These are phyloP conservation scores for Urocitellus parryii DNA, from an alignment of 2,113 vertebrate genomes.

Conservation along the genomic window DNA sequence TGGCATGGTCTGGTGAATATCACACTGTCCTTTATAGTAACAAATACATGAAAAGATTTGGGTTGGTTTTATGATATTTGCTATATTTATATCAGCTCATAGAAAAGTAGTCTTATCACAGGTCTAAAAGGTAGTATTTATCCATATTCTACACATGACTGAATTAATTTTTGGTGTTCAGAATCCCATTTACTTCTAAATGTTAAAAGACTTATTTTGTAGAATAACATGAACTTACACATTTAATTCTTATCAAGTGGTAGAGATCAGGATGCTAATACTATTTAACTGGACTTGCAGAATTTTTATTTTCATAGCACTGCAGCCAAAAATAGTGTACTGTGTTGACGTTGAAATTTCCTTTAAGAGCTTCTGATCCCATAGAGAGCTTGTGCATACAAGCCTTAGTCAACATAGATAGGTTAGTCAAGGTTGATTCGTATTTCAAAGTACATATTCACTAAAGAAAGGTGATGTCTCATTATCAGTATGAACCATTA, in stretches of 20 bases:
- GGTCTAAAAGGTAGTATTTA: neutral
- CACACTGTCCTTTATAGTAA: neutral
- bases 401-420: neutral
- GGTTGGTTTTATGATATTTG: neutral
- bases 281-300: neutral
- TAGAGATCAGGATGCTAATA: neutral
- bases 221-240: constrained; percentile 41
- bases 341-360: neutral
- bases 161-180: constrained; percentile 19
- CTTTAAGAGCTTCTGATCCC: neutral
- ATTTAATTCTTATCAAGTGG: constrained; percentile 4
- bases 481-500: neutral
- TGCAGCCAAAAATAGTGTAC: neutral
- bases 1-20: constrained; percentile 11
- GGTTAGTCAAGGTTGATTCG: neutral
- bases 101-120: neutral
- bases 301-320: constrained; percentile 48
- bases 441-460: constrained; percentile 7
- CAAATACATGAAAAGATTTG: constrained; percentile 7
- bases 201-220: constrained; percentile 26
- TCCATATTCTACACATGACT: neutral
- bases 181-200: constrained; percentile 46
- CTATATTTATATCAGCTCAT: neutral
- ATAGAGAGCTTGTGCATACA: neutral
- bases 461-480: neutral